Evolutionary conservation across 2,113 vertebrate species (phyloP).

Genomic region (Anolis carolinensis): DNA sequence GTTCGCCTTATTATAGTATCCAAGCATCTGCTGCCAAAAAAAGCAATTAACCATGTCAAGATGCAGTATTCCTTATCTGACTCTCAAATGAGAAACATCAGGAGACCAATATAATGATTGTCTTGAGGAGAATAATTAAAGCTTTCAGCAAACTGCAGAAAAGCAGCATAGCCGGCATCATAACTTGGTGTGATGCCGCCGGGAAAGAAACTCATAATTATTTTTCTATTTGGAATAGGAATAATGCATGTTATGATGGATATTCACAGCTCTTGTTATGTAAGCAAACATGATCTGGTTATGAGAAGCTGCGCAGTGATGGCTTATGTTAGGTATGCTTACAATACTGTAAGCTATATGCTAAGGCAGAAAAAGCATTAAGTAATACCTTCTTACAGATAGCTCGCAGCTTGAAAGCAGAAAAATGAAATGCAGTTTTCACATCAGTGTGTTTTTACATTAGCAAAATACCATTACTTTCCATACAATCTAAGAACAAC

Average conservation of each 20-base stretch:
- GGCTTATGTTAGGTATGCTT: conserved; percentile 68
- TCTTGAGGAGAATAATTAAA: conserved; percentile 27
- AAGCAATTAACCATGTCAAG: conserved; percentile 60
- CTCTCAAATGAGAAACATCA: conserved; percentile 56
- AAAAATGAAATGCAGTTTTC: conserved; percentile 98
- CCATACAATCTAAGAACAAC: conserved; percentile 56
- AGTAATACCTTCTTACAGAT: conserved; percentile 99
- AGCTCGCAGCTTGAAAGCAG: conserved; percentile 99
- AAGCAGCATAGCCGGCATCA: conserved; percentile 11
- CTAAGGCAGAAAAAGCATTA: conserved; percentile 79
- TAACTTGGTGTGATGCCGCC: conserved; percentile 25
- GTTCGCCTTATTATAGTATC: conserved; percentile 83
- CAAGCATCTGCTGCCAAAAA: conserved; percentile 74
- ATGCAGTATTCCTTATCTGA: conserved; percentile 75
- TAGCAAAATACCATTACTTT: conserved; percentile 67
- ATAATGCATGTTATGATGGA: conserved; percentile 73
- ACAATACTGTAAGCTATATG: conserved; percentile 76
- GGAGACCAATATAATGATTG: conserved; percentile 48
- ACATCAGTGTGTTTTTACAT: conserved; percentile 75
- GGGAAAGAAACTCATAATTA: conserved; percentile 20
- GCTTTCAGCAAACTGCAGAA: conserved; percentile 39
- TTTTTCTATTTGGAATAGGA: conserved; percentile 54
- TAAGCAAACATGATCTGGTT: conserved; percentile 74
- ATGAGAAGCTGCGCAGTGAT: conserved; percentile 68
- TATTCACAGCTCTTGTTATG: conserved; percentile 68